Percentiles rank a stretch among this genome's conserved stretches.
Conservation (phyloP, 2,113 vertebrate genomes). For the Gobius niger region DNA sequence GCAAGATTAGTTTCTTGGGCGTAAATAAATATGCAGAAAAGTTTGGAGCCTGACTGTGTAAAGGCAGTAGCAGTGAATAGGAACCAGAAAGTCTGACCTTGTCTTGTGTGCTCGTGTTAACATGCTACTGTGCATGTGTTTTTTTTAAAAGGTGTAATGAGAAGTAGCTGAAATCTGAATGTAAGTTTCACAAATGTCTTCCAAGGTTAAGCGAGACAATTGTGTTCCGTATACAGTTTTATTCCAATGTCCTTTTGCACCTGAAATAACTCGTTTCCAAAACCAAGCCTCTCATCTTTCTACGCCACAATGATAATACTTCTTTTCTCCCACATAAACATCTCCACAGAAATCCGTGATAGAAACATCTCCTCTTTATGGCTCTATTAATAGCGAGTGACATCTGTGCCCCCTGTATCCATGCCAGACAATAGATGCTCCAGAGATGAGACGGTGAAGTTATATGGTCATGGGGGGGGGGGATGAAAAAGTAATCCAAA, state of each 20-base stretch:
- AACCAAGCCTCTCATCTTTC: conserved; percentile 2
- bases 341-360: conserved; percentile 4
- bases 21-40: background rate
- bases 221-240: background rate
- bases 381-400: conserved; percentile 17
- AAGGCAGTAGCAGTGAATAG: background rate
- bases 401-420: background rate
- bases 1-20: background rate
- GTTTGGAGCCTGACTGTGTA: background rate
- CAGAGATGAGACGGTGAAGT: conserved; percentile 38
- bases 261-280: conserved; percentile 1
- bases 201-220: background rate
- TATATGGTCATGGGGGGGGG: conserved; percentile 22
- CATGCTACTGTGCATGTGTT: background rate
- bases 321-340: conserved; percentile 8
- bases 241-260: background rate
- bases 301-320: conserved; percentile 23
- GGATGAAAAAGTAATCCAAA: conserved; percentile 19
- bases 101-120: background rate
- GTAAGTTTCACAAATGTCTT: background rate
- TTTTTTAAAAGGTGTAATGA: background rate
- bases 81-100: background rate
- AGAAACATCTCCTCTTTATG: conserved; percentile 14
- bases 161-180: background rate
- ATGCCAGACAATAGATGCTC: conserved; percentile 12